These are phyloP conservation scores for Mesitornis unicolor DNA, from an alignment of 2,113 vertebrate genomes.

Conservation along the genomic window DNA sequence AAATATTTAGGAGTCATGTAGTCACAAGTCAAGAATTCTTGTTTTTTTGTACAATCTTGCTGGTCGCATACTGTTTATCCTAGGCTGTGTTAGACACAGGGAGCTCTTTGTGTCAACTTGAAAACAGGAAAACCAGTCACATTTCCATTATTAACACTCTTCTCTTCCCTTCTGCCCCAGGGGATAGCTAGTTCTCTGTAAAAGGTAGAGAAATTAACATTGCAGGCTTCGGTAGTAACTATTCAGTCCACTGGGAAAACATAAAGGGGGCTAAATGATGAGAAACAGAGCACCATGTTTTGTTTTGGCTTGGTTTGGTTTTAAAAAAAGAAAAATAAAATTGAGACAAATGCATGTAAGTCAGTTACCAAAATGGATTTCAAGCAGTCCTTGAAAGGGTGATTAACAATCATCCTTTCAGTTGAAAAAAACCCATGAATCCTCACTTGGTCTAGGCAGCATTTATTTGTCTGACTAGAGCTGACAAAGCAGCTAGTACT, in stretches of 20 bases:
- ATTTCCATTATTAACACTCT: background rate
- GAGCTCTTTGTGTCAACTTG: background rate
- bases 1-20: background rate
- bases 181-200: background rate
- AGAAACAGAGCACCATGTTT: background rate
- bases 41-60: background rate
- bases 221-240: background rate
- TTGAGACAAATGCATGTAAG: background rate
- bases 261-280: background rate
- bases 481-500: background rate
- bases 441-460: background rate
- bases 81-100: background rate
- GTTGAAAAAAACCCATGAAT: background rate
- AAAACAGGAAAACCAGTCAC: background rate
- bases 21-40: background rate
- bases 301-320: too few relatives aligned
- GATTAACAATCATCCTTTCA: background rate
- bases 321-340: background rate
- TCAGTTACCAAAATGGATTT: background rate
- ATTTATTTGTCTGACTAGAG: background rate
- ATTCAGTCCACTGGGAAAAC: background rate
- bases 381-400: background rate
- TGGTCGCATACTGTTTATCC: background rate
- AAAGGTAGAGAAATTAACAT: background rate
- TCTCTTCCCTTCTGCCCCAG: background rate